These are phyloP conservation scores for Eulithis testata DNA, from an alignment of 2,888 invertebrate genomes.

Conservation along the genomic window DNA sequence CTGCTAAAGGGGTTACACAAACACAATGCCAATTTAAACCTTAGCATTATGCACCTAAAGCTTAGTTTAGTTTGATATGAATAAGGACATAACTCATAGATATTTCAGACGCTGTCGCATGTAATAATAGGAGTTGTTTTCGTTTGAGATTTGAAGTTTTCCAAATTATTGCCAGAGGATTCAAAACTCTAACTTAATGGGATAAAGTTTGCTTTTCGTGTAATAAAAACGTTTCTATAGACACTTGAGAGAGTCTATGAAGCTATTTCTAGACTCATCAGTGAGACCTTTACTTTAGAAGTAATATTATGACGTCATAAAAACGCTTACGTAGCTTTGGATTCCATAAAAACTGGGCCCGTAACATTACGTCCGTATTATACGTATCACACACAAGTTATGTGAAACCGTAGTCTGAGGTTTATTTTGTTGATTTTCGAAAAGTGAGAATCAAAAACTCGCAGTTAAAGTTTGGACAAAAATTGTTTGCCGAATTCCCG, in stretches of 20 bases:
- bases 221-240: conserved; percentile 4
- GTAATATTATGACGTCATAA: conserved; percentile 32
- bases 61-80: conserved; percentile 16
- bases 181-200: conserved; percentile 10
- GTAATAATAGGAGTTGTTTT: conserved; percentile 31
- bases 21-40: conserved; percentile 24
- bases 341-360: background rate
- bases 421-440: too few relatives aligned
- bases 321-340: conserved; percentile 18
- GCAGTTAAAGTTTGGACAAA: too few relatives aligned
- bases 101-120: conserved; percentile 30
- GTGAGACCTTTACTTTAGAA: conserved; percentile 18
- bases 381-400: too few relatives aligned
- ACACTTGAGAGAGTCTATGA: conserved; percentile 25
- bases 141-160: conserved; percentile 29
- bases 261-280: conserved; percentile 32
- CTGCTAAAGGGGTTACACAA: conserved; percentile 30
- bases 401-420: too few relatives aligned
- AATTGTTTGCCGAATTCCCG: too few relatives aligned
- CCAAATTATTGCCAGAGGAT: conserved; percentile 2
- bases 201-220: conserved; percentile 19
- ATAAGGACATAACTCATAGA: conserved; percentile 24
- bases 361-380: background rate
- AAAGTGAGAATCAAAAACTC: too few relatives aligned
- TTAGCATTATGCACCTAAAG: conserved; percentile 11